A percentile compares a stretch with the other conserved stretches of the same genome.
Conservation (phyloP, 1,140 invertebrate species). For the Drosophila serrata region DNA sequence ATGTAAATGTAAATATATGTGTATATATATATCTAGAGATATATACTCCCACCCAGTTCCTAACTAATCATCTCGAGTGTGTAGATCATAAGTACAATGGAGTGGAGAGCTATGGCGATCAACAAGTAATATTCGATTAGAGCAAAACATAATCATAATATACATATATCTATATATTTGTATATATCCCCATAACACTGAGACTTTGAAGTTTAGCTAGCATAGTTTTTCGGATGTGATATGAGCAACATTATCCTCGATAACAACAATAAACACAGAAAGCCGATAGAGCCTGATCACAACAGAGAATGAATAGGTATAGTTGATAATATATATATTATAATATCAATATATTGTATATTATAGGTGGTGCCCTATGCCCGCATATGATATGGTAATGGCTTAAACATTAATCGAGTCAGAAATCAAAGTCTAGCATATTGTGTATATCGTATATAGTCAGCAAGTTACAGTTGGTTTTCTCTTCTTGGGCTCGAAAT, state of each 20-base stretch:
- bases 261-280: constrained; percentile 65
- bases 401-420: constrained; percentile 33
- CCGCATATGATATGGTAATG: constrained; percentile 49
- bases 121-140: constrained; percentile 51
- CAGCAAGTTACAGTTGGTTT: constrained; percentile 64
- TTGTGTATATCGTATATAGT: constrained; percentile 47
- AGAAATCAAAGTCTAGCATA: constrained; percentile 34
- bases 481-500: constrained; percentile 44
- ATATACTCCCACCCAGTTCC: constrained; percentile 8
- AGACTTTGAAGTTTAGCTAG: constrained; percentile 35
- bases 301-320: constrained; percentile 50
- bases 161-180: background rate
- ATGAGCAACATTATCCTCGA: constrained; percentile 41
- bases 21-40: constrained; percentile 12
- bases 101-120: constrained; percentile 13
- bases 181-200: constrained; percentile 30
- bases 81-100: constrained; percentile 56
- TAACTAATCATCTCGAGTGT: constrained; percentile 32
- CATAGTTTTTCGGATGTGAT: constrained; percentile 44
- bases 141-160: constrained; percentile 35
- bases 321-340: constrained; percentile 5
- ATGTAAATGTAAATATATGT: constrained; percentile 20
- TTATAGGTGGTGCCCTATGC: constrained; percentile 55
- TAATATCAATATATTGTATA: constrained; percentile 15
- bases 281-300: constrained; percentile 53